Base-by-base conservation (phyloP, 2,113 vertebrate genomes). In the Herpetotheres cachinnans region DNA sequence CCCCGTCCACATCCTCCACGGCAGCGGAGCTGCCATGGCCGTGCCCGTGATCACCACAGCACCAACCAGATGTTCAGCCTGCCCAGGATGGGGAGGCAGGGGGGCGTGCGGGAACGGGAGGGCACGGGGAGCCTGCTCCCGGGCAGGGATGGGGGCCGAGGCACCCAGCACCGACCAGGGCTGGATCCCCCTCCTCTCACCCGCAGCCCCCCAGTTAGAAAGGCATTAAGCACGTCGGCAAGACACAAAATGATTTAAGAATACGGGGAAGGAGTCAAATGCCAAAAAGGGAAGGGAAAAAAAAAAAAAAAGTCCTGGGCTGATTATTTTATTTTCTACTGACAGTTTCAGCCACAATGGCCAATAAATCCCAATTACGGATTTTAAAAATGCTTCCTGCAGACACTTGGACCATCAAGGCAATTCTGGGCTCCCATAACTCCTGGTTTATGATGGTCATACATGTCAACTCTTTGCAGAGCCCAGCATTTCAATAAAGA, bases 241-340 rank as follows among this genome's bases (percentile, higher is more conserved):
- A 79, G 70, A 49, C 42, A 27, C 17, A 6, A 19, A 38, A 63
- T 25, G 55, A 59, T 73, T 92, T 83, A 83, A 59, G 63, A 80
- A 44, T 81, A 70, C 1, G 21, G n/a, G 46, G 58, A 93, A 84
- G 58, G 89, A 96, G 46, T 82, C 89, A 72, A 79, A 93, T 55
- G 65, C 52, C 4, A 10, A 95, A 59, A 47, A 20, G 26, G 27
- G 24, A 13, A n/a, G n/a, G n/a, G 24, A 7, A 8, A n/a, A 36
- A 19, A 40, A 22, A 29, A 50, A n/a, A 50, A 80, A 82, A 80
- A 62, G n/a, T 90, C 93, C 74, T 1, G 1, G 71, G 42, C 66
- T 95, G 91, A 96, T 97, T 91, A 97, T 96, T 97, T 97, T 95
- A 97, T 97, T 97, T 96, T 94, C 91, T 91, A 63, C 87, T 96